Percentiles rank a stretch among this genome's conserved stretches.
Conservation (phyloP, 2,113 vertebrate species). For the Xenopus borealis region DNA sequence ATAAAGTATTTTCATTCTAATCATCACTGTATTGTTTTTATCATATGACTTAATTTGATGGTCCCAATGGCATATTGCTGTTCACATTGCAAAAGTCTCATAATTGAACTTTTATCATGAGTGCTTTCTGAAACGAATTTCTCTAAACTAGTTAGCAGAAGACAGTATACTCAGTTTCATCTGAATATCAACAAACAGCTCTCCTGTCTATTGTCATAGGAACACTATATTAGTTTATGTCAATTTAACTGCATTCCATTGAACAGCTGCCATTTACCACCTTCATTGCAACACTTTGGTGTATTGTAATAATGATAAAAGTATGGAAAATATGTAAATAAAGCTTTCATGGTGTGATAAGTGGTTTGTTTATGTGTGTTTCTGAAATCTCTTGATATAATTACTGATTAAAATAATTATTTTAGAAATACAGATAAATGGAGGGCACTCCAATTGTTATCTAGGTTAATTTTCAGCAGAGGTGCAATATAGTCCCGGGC, state of each 20-base stretch:
- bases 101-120: constrained; percentile 18
- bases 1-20: too few species aligned
- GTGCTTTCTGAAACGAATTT: constrained; percentile 15
- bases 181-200: constrained; percentile 3
- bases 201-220: constrained; percentile 8
- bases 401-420: constrained; percentile 32
- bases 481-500: too few species aligned
- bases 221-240: constrained; percentile 20
- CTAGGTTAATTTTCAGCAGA: too few species aligned
- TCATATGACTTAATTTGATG: background rate
- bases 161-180: background rate
- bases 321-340: constrained; percentile 35
- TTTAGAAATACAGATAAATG: too few species aligned
- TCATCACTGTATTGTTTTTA: too few species aligned
- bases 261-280: constrained; percentile 20
- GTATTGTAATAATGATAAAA: constrained; percentile 33
- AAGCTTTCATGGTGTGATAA: constrained; percentile 38
- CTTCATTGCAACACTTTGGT: constrained; percentile 19
- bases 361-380: constrained; percentile 11
- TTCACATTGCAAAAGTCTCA: background rate
- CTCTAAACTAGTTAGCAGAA: background rate
- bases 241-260: constrained; percentile 16
- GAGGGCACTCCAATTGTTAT: too few species aligned
- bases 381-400: constrained; percentile 21
- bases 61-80: background rate